Evolutionary conservation across 2,113 vertebrate species (phyloP).

Genomic region (Paratilapia polleni): DNA sequence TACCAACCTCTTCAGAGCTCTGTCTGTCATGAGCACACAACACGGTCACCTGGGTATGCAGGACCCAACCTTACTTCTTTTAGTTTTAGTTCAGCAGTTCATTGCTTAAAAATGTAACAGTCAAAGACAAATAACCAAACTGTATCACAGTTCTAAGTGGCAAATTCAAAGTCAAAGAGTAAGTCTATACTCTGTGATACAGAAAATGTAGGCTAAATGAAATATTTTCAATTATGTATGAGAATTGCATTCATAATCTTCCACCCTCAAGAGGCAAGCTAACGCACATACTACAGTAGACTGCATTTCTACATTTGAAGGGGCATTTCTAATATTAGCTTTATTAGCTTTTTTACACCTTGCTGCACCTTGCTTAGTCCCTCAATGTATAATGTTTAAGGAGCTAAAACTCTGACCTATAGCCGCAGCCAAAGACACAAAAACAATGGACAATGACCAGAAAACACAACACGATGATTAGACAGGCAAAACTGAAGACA

Average conservation of each 20-base stretch:
- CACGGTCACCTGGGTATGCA: neutral
- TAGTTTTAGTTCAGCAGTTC: neutral
- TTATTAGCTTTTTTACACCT: neutral
- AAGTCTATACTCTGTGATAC: neutral
- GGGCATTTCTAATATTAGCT: neutral
- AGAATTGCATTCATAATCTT: neutral
- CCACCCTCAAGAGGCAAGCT: neutral
- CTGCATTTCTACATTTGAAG: neutral
- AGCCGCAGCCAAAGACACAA: constrained; percentile 45
- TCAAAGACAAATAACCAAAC: neutral
- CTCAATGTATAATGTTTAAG: neutral
- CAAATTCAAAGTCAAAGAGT: neutral
- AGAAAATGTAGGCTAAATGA: neutral
- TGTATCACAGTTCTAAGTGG: neutral
- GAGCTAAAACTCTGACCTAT: constrained; percentile 13
- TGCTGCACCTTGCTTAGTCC: neutral
- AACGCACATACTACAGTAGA: neutral
- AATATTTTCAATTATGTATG: neutral
- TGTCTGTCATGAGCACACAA: neutral
- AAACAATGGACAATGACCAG: constrained; percentile 41
- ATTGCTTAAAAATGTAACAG: neutral
- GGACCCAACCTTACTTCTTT: neutral
- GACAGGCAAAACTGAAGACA: constrained; percentile 62
- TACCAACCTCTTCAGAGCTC: neutral
- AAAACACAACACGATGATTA: constrained; percentile 36